Evolutionary conservation across 2,888 invertebrate species (phyloP), one percentile per base, ranked within the genome.

Genomic region (Chrysina gloriosa): DNA sequence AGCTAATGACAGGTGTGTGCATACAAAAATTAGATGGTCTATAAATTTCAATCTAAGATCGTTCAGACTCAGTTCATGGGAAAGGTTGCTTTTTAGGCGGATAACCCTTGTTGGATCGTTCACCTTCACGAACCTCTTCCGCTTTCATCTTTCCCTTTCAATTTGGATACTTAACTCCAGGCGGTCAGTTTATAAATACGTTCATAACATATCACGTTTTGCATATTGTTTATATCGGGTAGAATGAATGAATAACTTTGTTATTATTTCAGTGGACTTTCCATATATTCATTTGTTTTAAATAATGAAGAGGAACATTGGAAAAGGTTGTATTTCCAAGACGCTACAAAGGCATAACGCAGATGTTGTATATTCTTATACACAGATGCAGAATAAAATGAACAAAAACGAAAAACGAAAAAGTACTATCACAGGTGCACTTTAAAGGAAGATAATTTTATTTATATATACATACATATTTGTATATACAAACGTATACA

Each of bases 351-450:
- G 73, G 74, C 72, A 75, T 74, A 73, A 72, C 74, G 73, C 75
- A 75, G 73, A 74, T 75, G 74, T 72, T 67, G 65, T 61, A 67
- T 68, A 48, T n/a, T n/a, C 67, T 69, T 67, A 50, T 58, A 69
- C 11, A 29, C 19, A 19, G 42, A 42, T 52, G 29, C 42, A n/a
- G 16, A 61, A 27, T 14, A 16, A 27, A 27, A 27, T 23, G 39
- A 29, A 61, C 27, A 23, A 61, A 39, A 39, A 39, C 14, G 39
- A 61, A 58, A 58, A 42, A 42, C 5, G 19, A 45, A 27, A 42
- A n/a, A 70, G 72, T 72, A 71, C 71, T 69, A 69, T 71, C 69
- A 71, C 74, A 75, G 75, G 74, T 76, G 75, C 71, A 71, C 73
- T 72, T 68, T 74, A 72, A 73, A 72, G 69, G 69, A 61, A 65